These are phyloP conservation scores for Ormia ochracea DNA, from an alignment of 2,888 invertebrate species.

Conservation along the genomic window DNA sequence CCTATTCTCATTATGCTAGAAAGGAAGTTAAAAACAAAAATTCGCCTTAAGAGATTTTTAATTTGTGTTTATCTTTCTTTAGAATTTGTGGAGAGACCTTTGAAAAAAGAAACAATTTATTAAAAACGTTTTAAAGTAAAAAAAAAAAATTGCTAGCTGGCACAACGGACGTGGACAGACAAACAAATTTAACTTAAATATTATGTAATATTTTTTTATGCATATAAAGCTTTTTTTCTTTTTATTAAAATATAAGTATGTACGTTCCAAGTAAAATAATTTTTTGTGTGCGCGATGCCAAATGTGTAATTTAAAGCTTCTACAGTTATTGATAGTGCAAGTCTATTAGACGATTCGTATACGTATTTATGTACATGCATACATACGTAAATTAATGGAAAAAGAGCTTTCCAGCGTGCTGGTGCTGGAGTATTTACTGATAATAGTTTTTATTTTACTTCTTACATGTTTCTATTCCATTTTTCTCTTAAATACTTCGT, in stretches of 20 bases:
- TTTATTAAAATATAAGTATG: no score
- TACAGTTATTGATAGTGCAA: no score
- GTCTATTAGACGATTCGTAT: no score
- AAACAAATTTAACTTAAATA: no score
- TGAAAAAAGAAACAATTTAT: not conserved
- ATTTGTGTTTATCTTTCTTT: not conserved
- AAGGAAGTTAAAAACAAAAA: constrained; percentile 7
- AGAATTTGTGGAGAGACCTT: not conserved
- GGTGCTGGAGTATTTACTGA: constrained; percentile 8
- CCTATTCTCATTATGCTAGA: no score
- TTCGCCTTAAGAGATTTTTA: not conserved
- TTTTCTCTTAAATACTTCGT: constrained; percentile 14
- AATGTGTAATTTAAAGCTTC: no score
- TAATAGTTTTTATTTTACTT: constrained; percentile 39
- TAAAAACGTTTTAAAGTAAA: not conserved
- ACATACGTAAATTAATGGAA: not conserved
- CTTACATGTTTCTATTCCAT: constrained; percentile 30
- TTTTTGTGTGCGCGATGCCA: no score
- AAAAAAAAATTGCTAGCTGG: not conserved
- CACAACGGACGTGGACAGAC: no score
- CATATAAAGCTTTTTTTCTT: no score
- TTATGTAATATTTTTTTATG: no score
- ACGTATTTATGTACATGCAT: no score
- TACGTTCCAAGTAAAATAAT: no score
- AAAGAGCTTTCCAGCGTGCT: not conserved